phyloP scores from a whole-genome alignment of 30 jellyfish, hydroid and myxozoan species.

The Rhopilema esculentum region DNA sequence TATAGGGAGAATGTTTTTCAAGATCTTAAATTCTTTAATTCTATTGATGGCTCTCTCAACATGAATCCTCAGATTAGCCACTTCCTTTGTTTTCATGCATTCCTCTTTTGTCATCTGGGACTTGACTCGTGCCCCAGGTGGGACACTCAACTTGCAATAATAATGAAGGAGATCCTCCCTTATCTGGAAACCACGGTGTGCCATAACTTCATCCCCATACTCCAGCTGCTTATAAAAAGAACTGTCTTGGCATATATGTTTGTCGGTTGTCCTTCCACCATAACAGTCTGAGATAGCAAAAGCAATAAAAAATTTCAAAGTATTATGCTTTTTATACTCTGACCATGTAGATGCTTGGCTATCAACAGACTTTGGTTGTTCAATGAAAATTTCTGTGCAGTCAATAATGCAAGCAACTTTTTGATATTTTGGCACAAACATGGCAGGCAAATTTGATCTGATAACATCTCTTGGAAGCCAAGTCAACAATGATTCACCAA shows the following conservation, averaged over 20 bases:
- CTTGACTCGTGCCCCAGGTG: conserved; percentile 66
- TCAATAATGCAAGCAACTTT: conserved; percentile 68
- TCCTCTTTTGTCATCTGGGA: conserved; percentile 54
- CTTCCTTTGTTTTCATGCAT: conserved; percentile 36
- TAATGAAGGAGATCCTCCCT: conserved; percentile 56
- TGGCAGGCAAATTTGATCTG: conserved; percentile 37
- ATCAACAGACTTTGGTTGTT: conserved; percentile 61
- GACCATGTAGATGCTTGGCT: conserved; percentile 29
- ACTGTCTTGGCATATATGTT: conserved; percentile 61
- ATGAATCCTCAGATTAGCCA: conserved; percentile 52
- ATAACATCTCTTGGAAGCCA: conserved; percentile 53
- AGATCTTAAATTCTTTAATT: conserved; percentile 18
- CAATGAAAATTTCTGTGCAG: conserved; percentile 70
- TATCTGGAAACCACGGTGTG: conserved; percentile 60
- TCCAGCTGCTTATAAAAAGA: conserved; percentile 54
- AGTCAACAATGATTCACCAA: conserved; percentile 23
- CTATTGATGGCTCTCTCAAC: conserved; percentile 59
- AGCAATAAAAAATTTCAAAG: conserved; percentile 32
- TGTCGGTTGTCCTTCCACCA: conserved; percentile 75
- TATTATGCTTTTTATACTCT: conserved; percentile 75
- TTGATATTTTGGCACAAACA: conserved; percentile 41
- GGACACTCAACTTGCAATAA: conserved; percentile 50
- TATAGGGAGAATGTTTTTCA: conserved; percentile 45
- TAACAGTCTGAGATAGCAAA: conserved; percentile 53
- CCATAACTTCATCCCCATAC: conserved; percentile 63